Conservation (phyloP, 2,797 vertebrate species). For the Sebastes iracundus region DNA sequence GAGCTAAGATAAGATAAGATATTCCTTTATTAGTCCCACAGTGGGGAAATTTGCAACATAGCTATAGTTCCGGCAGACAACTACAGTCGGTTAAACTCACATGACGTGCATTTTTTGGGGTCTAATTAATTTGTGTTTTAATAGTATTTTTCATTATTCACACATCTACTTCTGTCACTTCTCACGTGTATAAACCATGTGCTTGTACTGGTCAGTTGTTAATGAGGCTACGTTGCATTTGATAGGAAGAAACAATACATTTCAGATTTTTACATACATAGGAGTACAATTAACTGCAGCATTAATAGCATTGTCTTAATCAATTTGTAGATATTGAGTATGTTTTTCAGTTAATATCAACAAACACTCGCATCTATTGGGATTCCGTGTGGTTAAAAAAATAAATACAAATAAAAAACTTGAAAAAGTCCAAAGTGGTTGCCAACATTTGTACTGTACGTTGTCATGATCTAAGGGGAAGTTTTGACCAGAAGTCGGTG, state of each 20-base stretch:
- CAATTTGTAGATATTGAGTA: neutral
- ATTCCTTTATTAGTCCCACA: too few species aligned
- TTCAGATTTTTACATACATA: too few species aligned
- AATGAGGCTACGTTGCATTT: neutral
- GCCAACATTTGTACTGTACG: neutral
- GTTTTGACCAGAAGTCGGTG: neutral
- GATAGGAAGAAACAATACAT: neutral
- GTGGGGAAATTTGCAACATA: too few species aligned
- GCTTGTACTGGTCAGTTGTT: neutral
- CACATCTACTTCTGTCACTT: neutral
- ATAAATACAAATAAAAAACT: neutral
- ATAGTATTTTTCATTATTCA: neutral
- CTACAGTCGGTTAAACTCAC: too few species aligned
- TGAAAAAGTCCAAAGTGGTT: neutral
- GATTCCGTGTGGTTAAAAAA: neutral
- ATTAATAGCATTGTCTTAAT: neutral
- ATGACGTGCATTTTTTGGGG: too few species aligned
- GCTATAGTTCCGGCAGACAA: too few species aligned
- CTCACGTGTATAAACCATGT: neutral
- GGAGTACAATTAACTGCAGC: too few species aligned
- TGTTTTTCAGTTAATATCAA: neutral
- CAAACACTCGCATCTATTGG: accelerated
- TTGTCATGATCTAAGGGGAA: neutral
- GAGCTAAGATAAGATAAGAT: too few species aligned
- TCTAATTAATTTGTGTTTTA: neutral